Evolutionary conservation across 2,888 invertebrate species (phyloP).

Genomic region (Leucophenga montana): DNA sequence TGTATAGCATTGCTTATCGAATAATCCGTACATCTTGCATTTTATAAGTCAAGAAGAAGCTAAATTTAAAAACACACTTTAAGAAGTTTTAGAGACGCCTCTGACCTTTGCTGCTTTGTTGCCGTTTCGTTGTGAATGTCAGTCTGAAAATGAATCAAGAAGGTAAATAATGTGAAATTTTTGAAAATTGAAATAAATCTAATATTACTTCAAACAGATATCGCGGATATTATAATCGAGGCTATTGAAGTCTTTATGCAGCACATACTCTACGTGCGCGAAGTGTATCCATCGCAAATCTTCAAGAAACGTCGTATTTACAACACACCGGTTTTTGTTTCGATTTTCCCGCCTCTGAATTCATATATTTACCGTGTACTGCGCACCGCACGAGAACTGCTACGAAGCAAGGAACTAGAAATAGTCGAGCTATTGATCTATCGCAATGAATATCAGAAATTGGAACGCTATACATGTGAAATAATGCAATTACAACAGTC

Average conservation of each 20-base stretch:
- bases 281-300: slow-evolving; percentile 68
- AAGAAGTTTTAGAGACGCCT: too few relatives aligned
- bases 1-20: too few relatives aligned
- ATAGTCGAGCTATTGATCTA: slow-evolving; percentile 64
- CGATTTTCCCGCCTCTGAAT: slow-evolving; percentile 68
- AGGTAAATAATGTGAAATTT: slow-evolving; percentile 15
- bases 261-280: slow-evolving; percentile 67
- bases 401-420: slow-evolving; percentile 50
- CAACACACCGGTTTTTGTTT: slow-evolving; percentile 66
- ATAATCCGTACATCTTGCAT: too few relatives aligned
- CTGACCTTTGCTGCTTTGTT: too few relatives aligned
- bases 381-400: slow-evolving; percentile 56
- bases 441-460: slow-evolving; percentile 44
- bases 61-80: too few relatives aligned
- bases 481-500: slow-evolving; percentile 8
- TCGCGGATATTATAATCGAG: slow-evolving; percentile 64
- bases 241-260: slow-evolving; percentile 68
- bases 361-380: slow-evolving; percentile 63
- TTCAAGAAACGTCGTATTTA: slow-evolving; percentile 69
- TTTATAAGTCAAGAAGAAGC: too few relatives aligned
- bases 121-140: neutral
- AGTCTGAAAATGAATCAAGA: slow-evolving; percentile 17
- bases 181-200: too few relatives aligned
- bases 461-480: slow-evolving; percentile 54
- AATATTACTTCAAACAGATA: slow-evolving; percentile 17